These are phyloP conservation scores for Protonibea diacanthus DNA, from an alignment of 2,797 vertebrate genomes.

Conservation along the genomic window DNA sequence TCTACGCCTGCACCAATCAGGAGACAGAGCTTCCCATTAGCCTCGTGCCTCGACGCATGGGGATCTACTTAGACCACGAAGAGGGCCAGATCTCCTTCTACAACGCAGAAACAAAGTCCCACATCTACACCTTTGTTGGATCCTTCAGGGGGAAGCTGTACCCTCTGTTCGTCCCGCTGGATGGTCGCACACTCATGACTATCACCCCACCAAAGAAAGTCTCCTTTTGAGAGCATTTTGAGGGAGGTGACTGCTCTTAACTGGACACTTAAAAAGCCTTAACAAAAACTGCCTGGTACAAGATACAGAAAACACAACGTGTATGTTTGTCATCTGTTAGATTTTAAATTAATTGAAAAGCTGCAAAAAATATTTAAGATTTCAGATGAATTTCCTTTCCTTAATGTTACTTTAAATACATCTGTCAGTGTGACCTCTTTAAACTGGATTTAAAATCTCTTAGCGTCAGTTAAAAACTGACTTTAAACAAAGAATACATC, in stretches of 20 bases:
- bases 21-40: slow-evolving; percentile 72
- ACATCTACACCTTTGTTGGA: slow-evolving; percentile 85
- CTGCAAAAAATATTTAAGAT: neutral
- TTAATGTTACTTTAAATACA: slow-evolving; percentile 12
- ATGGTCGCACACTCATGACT: slow-evolving; percentile 80
- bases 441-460: slow-evolving; percentile 10
- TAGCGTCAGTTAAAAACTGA: neutral
- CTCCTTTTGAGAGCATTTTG: neutral
- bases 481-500: neutral
- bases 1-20: slow-evolving; percentile 81
- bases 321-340: too few species aligned
- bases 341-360: neutral
- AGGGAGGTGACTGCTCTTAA: neutral
- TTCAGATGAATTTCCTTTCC: neutral
- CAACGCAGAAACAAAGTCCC: slow-evolving; percentile 80
- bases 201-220: slow-evolving; percentile 55
- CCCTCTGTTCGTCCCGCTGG: slow-evolving; percentile 83
- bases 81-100: slow-evolving; percentile 88
- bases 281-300: neutral
- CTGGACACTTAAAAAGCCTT: neutral
- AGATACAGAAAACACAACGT: neutral
- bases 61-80: slow-evolving; percentile 85
- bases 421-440: neutral
- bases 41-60: slow-evolving; percentile 75
- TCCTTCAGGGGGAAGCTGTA: slow-evolving; percentile 83